phyloP scores from a whole-genome alignment of 2,888 invertebrate species.

The Prenolepis imparis region DNA sequence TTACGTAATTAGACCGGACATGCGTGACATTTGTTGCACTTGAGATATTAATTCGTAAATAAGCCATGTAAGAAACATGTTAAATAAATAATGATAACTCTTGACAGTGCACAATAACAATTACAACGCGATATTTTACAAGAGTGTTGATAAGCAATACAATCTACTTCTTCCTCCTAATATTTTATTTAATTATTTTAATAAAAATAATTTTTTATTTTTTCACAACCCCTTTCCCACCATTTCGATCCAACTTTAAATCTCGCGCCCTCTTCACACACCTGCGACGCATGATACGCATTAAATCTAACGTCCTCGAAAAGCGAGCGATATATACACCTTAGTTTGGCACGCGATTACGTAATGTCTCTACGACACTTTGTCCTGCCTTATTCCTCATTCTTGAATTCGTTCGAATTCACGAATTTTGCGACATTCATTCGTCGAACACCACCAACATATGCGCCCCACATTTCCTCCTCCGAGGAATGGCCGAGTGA shows the following conservation, averaged over 20 bases:
- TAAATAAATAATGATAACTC: constrained; percentile 4
- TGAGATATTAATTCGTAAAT: not conserved
- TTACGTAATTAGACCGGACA: constrained; percentile 65
- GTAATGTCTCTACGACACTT: not conserved
- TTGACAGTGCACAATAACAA: not conserved
- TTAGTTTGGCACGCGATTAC: constrained; percentile 31
- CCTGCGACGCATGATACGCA: not conserved
- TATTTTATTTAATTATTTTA: no score
- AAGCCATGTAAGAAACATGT: not conserved
- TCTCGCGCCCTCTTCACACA: not conserved
- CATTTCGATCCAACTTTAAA: not conserved
- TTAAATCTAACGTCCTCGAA: constrained; percentile 40
- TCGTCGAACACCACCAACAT: no score
- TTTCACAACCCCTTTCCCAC: not conserved
- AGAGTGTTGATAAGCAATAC: not conserved
- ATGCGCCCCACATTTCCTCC: not conserved
- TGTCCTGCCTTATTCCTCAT: not conserved
- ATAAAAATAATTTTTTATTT: not conserved
- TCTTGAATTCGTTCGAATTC: not conserved
- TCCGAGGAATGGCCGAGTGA: not conserved
- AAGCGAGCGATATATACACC: constrained; percentile 18
- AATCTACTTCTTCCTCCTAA: no score
- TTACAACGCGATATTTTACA: not conserved
- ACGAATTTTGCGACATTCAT: not conserved
- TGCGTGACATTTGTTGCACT: not conserved